Conservation (phyloP, 2,113 vertebrate genomes). For the Spea multiplicata region DNA sequence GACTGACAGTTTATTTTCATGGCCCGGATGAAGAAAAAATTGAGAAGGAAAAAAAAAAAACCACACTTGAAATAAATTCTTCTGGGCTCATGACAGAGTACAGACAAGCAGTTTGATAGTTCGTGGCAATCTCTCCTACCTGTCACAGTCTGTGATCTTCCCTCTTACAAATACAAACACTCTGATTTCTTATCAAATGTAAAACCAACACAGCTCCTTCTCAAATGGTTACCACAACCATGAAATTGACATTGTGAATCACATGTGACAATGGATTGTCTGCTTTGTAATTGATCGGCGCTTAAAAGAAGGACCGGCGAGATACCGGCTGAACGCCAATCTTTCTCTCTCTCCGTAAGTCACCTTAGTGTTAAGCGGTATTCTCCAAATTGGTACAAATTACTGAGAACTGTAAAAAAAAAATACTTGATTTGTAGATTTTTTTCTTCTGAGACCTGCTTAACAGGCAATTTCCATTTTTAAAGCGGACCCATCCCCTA, state of each 20-base stretch:
- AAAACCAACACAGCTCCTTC: conserved; percentile 85
- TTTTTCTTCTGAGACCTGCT: neutral
- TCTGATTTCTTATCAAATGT: conserved; percentile 97
- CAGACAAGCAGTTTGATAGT: conserved; percentile 71
- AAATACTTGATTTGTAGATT: conserved; percentile 16
- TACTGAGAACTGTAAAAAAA: conserved; percentile 45
- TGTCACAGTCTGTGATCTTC: conserved; percentile 94
- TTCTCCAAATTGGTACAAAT: conserved; percentile 49
- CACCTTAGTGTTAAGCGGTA: conserved; percentile 18
- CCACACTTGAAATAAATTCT: conserved; percentile 90
- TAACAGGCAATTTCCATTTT: neutral
- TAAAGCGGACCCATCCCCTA: no score
- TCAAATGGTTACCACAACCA: conserved; percentile 89
- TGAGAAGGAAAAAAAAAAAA: conserved; percentile 24
- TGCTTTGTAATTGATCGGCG: conserved; percentile 92
- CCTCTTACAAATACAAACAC: conserved; percentile 83
- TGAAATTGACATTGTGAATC: conserved; percentile 99
- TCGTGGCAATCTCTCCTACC: conserved; percentile 82
- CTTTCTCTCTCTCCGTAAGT: neutral
- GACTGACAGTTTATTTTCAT: conserved; percentile 80
- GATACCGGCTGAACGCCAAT: conserved; percentile 22
- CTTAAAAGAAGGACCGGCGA: conserved; percentile 62
- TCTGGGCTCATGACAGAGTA: conserved; percentile 84
- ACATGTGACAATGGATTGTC: conserved; percentile 90
- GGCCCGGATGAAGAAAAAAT: conserved; percentile 49